Conservation (phyloP, 2,888 invertebrate species). For the Pandemis cinnamomeana region DNA sequence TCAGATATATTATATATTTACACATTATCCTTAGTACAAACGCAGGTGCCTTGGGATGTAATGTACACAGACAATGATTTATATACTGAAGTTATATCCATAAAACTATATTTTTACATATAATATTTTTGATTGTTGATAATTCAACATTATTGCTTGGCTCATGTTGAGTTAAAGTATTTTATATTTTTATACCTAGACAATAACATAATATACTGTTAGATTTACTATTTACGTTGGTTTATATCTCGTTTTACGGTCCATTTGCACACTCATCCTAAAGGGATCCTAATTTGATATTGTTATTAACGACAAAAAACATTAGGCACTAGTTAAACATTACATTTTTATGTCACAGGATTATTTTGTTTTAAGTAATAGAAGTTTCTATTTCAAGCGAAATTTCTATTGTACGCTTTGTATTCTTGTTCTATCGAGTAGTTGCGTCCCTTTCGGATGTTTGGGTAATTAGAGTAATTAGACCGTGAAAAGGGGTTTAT, state of each 20-base stretch:
- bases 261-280: not conserved
- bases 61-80: constrained; percentile 46
- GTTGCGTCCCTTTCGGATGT: not conserved
- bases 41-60: constrained; percentile 60
- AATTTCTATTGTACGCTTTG: too few relatives aligned
- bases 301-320: too few relatives aligned
- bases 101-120: constrained; percentile 47
- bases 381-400: too few relatives aligned
- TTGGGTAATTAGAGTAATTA: not conserved
- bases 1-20: constrained; percentile 47
- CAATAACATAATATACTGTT: constrained; percentile 19
- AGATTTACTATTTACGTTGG: constrained; percentile 14
- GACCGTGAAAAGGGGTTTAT: not conserved
- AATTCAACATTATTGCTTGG: constrained; percentile 64
- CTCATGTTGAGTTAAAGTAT: constrained; percentile 76
- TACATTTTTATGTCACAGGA: not conserved
- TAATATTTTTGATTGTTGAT: constrained; percentile 60
- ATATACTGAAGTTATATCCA: constrained; percentile 49
- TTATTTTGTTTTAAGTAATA: not conserved
- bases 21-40: constrained; percentile 63
- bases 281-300: not conserved
- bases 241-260: not conserved
- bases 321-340: not conserved
- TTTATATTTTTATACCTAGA: constrained; percentile 46
- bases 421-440: not conserved